phyloP scores from a whole-genome alignment of 1,140 invertebrate genomes.

The Eriosoma lanigerum region DNA sequence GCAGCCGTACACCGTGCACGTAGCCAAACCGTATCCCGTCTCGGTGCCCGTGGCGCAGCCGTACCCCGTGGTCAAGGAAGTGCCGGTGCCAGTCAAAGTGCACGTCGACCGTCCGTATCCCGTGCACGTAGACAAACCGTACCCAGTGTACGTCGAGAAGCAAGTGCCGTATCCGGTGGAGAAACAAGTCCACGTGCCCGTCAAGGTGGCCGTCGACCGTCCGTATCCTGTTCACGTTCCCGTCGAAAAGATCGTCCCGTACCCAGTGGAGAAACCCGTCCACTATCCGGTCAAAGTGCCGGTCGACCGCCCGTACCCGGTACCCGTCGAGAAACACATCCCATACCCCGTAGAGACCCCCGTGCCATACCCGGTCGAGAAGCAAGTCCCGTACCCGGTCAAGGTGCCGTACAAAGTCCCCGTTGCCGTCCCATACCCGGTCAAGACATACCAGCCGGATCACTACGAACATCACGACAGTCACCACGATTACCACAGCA shows the following conservation, averaged over 20 bases:
- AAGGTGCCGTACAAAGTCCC: conserved; percentile 61
- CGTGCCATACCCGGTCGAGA: conserved; percentile 69
- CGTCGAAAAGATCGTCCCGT: conserved; percentile 52
- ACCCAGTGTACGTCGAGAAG: conserved; percentile 67
- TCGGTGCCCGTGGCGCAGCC: conserved; percentile 72
- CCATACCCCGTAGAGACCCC: conserved; percentile 60
- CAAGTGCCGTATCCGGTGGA: conserved; percentile 63
- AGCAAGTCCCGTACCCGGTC: conserved; percentile 68
- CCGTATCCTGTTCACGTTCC: conserved; percentile 55
- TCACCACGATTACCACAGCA: conserved; percentile 56
- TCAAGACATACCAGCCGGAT: conserved; percentile 62
- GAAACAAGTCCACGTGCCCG: conserved; percentile 55
- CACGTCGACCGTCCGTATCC: conserved; percentile 61
- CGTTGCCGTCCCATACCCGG: conserved; percentile 64
- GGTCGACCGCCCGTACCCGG: conserved; percentile 61
- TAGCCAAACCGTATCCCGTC: conserved; percentile 73
- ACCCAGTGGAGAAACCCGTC: conserved; percentile 54
- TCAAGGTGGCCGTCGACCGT: conserved; percentile 55
- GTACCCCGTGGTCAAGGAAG: conserved; percentile 72
- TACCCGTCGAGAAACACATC: conserved; percentile 62
- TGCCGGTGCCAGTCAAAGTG: conserved; percentile 68
- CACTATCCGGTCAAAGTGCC: conserved; percentile 69
- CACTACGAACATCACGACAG: conserved; percentile 64
- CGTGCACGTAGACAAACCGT: conserved; percentile 63
- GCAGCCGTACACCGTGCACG: conserved; percentile 70